Base-by-base conservation (phyloP, 2,113 vertebrate genomes). In the Todiramphus saurophagus region DNA sequence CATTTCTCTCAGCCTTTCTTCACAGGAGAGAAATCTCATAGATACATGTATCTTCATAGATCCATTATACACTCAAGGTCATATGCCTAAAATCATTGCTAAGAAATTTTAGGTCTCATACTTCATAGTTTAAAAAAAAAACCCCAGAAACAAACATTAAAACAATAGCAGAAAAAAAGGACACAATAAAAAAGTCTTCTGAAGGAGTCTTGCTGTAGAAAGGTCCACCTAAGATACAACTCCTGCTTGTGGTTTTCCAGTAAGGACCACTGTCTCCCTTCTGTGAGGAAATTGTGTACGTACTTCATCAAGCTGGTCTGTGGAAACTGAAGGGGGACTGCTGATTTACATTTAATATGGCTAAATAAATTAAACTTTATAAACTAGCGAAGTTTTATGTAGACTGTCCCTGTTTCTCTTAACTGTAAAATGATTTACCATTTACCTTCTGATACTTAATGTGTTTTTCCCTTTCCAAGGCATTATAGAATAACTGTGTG, bases 41-140 rank as follows among this genome's bases (percentile, higher is more conserved):
- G 50, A 14, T 48, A 48, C 48, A 48, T 11, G 11, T 12, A 48
- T 48, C 48, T 48, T 48, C 48, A 48, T 48, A 48, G 48, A 18
- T 27, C 11, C 0, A 0, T 20, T 33, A 39, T 3, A 33, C 5
- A 0, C 14, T 16, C 21, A 48, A 62, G 58, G 19, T 20, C 15
- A 4, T 48, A 25, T 76, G 41, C 33, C 33, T 81, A 0, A 41
- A 58, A 46, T 72, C 4, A 14, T 58, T 41, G 5, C 30, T 41
- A 31, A 39, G 53, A 73, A 10, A 9, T 50, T 76, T 84, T 41
- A 48, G 16, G 5, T 80, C 11, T 76, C 5, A 5, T 5, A 14
- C 3, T 43, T 70, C 6, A 48, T 11, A 53, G 31, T 6, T 27
- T 24, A 41, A 67, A 68, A 17, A 60, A 23, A 46, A 39, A 23